Base-by-base conservation (phyloP, 2,888 invertebrate genomes). In the Erannis defoliaria region DNA sequence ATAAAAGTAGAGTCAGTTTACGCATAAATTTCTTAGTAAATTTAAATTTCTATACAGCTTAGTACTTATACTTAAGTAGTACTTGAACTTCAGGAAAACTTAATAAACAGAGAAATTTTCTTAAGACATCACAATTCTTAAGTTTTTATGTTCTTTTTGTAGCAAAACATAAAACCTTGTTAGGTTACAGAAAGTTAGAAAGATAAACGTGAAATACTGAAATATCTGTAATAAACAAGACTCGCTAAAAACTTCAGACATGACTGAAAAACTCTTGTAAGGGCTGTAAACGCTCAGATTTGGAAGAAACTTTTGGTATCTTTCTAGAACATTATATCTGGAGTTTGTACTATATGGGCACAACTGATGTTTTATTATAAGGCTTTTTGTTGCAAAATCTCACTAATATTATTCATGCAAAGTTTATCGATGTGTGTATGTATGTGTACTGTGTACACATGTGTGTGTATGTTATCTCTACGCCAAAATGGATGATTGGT, bases 241-340 rank as follows among this genome's bases (percentile, higher is more conserved):
- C 37, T 29, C 23, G 21, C 42, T 37, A 31, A 37, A 49, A 61
- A 50, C 43, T 61, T 61, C 14, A 29, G 26, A 50, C 35, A 61
- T 43, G 18, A 50, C 60, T 55, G 59, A 43, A 55, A 55, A 60
- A 55, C 60, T 43, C 42, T 42, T 49, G 26, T 33, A 19, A 23
- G 18, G 49, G 60, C 43, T 55, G 55, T 61, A 49, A 61, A 61
- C 55, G 43, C 45, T 50, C 37, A 50, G 55, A 49, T 60, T 60
- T 55, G 16, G 43, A 38, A 23, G 2, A 37, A 46, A 60, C 26
- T 60, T 59, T n/a, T 4, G 19, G 14, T n/a, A 14, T 14, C 21
- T 38, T 33, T 43, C 12, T 43, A 18, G 33, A 40, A 45, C 51
- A 31, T 19, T 53, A 48, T 40, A 40, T 48, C 46, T 50, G 45